Base-by-base conservation (phyloP, 2,888 invertebrate species). In the Hermaeophaga mercurialis region DNA sequence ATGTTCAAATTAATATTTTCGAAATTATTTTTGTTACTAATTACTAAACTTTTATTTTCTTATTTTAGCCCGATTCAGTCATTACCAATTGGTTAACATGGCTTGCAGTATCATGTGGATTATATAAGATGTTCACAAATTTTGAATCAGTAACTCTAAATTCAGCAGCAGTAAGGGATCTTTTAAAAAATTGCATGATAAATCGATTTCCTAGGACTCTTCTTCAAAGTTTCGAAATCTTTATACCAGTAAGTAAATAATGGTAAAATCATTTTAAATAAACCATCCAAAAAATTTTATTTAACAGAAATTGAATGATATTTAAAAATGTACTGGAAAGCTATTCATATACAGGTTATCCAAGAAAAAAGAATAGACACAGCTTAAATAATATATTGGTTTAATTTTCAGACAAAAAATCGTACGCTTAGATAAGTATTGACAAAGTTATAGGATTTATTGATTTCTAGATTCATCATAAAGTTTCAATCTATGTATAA, bases 161-260 rank as follows among this genome's bases (percentile, higher is more conserved):
- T 46, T 60, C 71, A 6, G 58, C 64, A 14, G 41, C 66, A 18
- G 74, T 76, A 9, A 63, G 67, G 2, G 60, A 66, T 41, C 78
- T 86, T 1, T 80, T 86, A 0, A 78, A 80, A 58, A 72, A 79
- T 18, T 81, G 84, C 63, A 73, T 89, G 6, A 71, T 77, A 11
- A 78, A 79, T 18, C 82, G 85, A 8, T 86, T 83, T 65, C 77
- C 85, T 4, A 79, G 79, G 33, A 86, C 86, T 0, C 71, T 91
- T 15, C 80, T 82, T 39, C 83, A 86, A 66, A 86, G 89, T 57
- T 84, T 88, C 69, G 76, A 81, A 38, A 84, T 90, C 65, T 91
- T 91, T 74, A 83, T 88, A 75, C 84, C 86, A 64, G 86, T 87
- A 12, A 53, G 53, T 48, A 9, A 26, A n/a, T 22, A 22, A 5